Evolutionary conservation across 2,888 invertebrate genomes (phyloP).

Genomic region (Chymomyza amoena): DNA sequence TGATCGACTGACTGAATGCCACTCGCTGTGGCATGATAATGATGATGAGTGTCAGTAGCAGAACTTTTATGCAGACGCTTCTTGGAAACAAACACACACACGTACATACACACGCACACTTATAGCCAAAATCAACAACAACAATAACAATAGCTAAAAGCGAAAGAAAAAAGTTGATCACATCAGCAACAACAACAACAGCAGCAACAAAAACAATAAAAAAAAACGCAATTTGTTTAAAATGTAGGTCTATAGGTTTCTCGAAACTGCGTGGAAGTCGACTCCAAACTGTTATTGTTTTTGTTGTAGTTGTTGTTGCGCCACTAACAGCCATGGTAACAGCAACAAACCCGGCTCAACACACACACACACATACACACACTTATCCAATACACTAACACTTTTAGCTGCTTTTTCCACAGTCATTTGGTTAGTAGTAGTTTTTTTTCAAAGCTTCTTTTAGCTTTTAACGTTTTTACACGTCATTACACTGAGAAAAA

Average conservation of each 20-base stretch:
- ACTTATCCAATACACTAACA: neutral
- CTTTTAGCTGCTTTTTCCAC: conserved; percentile 41
- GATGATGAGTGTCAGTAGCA: conserved; percentile 6
- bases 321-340: conserved; percentile 37
- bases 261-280: conserved; percentile 69
- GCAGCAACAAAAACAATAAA: conserved; percentile 21
- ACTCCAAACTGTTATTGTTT: conserved; percentile 16
- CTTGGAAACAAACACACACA: conserved; percentile 58
- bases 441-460: neutral
- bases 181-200: conserved; percentile 48
- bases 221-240: conserved; percentile 75
- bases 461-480: conserved; percentile 48
- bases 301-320: neutral
- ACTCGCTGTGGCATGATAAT: neutral
- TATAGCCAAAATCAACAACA: conserved; percentile 18
- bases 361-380: conserved; percentile 2
- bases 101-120: conserved; percentile 34
- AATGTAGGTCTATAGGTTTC: conserved; percentile 78
- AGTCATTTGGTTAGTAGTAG: conserved; percentile 46
- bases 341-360: conserved; percentile 18
- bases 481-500: conserved; percentile 55
- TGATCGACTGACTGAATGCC: conserved; percentile 48
- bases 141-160: conserved; percentile 7
- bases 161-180: conserved; percentile 47
- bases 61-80: conserved; percentile 48